Base-by-base conservation (phyloP, 2,888 invertebrate species). In the Balanococcus diminutus region DNA sequence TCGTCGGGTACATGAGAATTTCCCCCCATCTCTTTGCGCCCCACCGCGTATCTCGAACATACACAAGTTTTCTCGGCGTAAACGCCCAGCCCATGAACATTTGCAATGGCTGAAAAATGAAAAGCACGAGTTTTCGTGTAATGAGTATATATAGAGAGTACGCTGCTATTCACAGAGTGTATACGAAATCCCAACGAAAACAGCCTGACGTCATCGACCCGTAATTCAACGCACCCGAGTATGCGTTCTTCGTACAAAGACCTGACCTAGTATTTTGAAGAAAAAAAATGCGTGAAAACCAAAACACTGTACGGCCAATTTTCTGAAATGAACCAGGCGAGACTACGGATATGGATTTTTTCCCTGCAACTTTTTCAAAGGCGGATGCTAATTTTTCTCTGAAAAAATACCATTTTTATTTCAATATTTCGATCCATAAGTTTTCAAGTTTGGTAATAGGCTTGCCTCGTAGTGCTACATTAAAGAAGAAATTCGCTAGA, bases 121-220 rank as follows among this genome's bases (percentile, higher is more conserved):
- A 79, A 79, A 79, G 75, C 75, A 79, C 75, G 75, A 36, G 75
- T 79, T 36, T 79, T 36, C 36, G 36, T 19, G 75, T 79, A 79
- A 79, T 67, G 67, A 67, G 67, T 67, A 67, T 67, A 67, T 67
- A 14, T 16, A 31, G 6, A 14, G 28, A 14, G 16, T 4, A 14
- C 51, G 14, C 51, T 19, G 51, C 51, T 2, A 51, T 51, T 8
- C 51, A n/a, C 4, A 51, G 14, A 31, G 67, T 25, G n/a, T 75
- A 75, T 19, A 36, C 75, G 75, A 79, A 79, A 79, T 79, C 75
- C 36, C 36, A 79, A 79, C 75, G 75, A 79, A 79, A 79, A 79
- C 75, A 79, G 75, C 75, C 75, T 79, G 75, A 79, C 75, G 75
- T 79, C 75, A 79, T 79, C 75, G 75, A 79, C 75, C 75, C 75